Base-by-base conservation (phyloP, 2,113 vertebrate genomes). In the Gallinago undulata region DNA sequence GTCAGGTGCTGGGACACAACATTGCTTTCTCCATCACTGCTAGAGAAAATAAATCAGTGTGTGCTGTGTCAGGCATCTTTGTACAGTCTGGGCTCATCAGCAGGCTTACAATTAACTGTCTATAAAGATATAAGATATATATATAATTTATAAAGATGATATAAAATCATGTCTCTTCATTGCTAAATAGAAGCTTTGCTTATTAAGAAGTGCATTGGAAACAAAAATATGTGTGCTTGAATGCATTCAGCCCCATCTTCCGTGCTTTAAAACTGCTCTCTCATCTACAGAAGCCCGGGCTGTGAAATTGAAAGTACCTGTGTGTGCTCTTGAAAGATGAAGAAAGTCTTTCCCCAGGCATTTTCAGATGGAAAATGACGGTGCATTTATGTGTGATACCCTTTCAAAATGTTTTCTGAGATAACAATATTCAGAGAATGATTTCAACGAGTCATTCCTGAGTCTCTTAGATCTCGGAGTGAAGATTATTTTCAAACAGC, bases 381-480 rank as follows among this genome's bases (percentile, higher is more conserved):
- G 87, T 2, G 0, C n/a, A 47, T 93, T 80, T 94, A 23, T 86
- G 75, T 33, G 31, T 77, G 43, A n/a, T 74, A 56, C 45, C 45
- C 51, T 64, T 95, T 93, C 76, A 93, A 90, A 96, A 88, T 43
- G 35, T 88, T 88, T 94, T 94, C 79, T 47, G 90, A 95, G 79
- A 74, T 74, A 67, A 87, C 95, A 56, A 51, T 90, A 73, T 84
- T 92, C 83, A 70, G 25, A 55, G 79, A 68, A 84, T 92, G 84
- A 92, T 93, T 96, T 93, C 64, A 84, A 37, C 24, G 81, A 94
- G 56, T 86, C 76, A 80, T 87, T 95, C 72, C 51, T 76, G 63
- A 88, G 64, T 80, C 80, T 93, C 60, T 96, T 74, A 94, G 85
- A 92, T 93, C 83, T 90, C 64, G 78, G 47, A 28, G 27, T 64